Base-by-base conservation (phyloP, 2,797 vertebrate genomes). In the Cryptoblepharus egeriae region DNA sequence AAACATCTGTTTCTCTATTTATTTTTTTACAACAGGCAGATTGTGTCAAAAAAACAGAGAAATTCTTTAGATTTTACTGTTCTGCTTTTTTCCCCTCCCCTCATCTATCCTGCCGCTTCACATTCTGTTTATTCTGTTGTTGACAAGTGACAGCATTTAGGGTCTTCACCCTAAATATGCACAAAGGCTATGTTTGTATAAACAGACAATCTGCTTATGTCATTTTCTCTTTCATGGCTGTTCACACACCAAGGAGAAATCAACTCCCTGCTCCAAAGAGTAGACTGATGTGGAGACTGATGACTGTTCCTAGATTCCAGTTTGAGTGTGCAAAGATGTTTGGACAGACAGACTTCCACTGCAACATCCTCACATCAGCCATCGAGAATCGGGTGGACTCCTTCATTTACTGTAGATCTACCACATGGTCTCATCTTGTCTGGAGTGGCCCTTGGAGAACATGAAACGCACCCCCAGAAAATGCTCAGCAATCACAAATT, bases 1-100 rank as follows among this genome's bases (percentile, higher is more conserved):
- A 80, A 92, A 64, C 76, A 80, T 89, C 84, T 90, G 86, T 28
- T 90, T 42, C 79, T 84, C 81, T 77, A 77, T 22, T 24, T 52
- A 15, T 52, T 86, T 88, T 81, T 82, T 86, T 84, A 57, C 24
- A 83, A 67, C 61, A 90, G 67, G 72, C 88, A 80, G n/a, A 22
- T n/a, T 77, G 49, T 80, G 69, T 93, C 85, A 87, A 28, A 82
- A 84, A 74, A 90, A 58, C 73, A 88, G 91, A 77, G 63, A 80
- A 89, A 90, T 75, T 77, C n/a, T 28, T 81, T 12, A 68, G 70
- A 64, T 64, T 69, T 42, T 71, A 42, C 77, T 12, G 9, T 77
- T 82, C 78, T 83, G 60, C 71, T 74, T 3, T 20, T 18, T 30
- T 18, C 45, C 77, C 72, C 63, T 10, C 0, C 42, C 72, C 63